Evolutionary conservation across 92 coral and sea anemone species (phyloP).

Genomic region (Scolanthus callimorphus): DNA sequence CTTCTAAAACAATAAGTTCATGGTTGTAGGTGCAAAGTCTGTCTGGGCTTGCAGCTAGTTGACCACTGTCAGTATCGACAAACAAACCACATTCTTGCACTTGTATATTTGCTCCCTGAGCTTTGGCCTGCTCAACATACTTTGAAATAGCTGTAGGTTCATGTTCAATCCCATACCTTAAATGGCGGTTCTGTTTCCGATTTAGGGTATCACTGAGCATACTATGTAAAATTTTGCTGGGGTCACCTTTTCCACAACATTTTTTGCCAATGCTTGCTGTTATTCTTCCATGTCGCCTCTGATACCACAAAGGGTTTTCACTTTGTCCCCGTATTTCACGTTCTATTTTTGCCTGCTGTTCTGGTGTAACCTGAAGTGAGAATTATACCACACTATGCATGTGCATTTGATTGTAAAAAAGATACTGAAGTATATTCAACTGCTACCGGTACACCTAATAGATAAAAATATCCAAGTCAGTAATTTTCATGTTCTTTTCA

Average conservation of each 20-base stretch:
- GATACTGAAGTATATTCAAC: too few relatives aligned
- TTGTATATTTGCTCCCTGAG: constrained; percentile 3
- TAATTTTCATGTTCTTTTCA: too few relatives aligned
- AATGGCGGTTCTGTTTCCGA: neutral
- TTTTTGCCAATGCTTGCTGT: constrained; percentile 3
- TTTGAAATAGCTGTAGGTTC: constrained; percentile 22
- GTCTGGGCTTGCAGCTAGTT: constrained; percentile 58
- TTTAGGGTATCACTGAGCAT: too few relatives aligned
- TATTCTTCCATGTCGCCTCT: neutral
- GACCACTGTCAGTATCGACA: constrained; percentile 38
- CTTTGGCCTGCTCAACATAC: constrained; percentile 13
- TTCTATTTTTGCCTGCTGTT: constrained; percentile 17
- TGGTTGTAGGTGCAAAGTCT: constrained; percentile 33
- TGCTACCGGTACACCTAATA: too few relatives aligned
- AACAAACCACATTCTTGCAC: constrained; percentile 35
- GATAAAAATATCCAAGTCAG: too few relatives aligned
- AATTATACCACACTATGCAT: too few relatives aligned
- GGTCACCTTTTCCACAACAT: neutral
- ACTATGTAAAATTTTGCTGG: too few relatives aligned
- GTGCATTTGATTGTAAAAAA: too few relatives aligned
- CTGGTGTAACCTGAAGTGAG: neutral
- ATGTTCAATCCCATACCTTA: constrained; percentile 40
- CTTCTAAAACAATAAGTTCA: too few relatives aligned
- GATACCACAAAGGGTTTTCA: constrained; percentile 4
- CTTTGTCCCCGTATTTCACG: constrained; percentile 13